Evolutionary conservation across 1,140 invertebrate genomes (phyloP).

Genomic region (Caerostris extrusa): DNA sequence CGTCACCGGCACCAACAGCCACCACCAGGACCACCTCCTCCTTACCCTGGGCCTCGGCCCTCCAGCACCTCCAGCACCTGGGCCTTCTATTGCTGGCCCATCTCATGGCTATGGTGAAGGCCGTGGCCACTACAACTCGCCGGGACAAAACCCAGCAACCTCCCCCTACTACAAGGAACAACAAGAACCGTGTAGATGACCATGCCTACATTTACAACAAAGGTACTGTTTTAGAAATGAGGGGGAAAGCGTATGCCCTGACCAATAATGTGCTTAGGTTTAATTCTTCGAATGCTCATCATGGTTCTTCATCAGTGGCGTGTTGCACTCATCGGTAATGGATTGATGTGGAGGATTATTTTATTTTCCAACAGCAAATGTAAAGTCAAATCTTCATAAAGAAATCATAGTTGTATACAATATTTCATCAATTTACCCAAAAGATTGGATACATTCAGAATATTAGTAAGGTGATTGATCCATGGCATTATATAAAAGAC

Average conservation of each 20-base stretch:
- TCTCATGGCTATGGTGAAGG: constrained; percentile 87
- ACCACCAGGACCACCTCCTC: constrained; percentile 79
- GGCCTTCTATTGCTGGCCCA: constrained; percentile 83
- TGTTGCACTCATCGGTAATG: background rate
- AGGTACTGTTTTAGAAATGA: constrained; percentile 74
- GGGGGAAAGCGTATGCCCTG: constrained; percentile 74
- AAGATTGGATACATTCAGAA: too few species aligned
- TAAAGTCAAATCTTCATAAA: background rate
- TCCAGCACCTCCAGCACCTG: constrained; percentile 78
- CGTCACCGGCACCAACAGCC: constrained; percentile 68
- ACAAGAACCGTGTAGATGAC: constrained; percentile 42
- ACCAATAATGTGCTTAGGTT: constrained; percentile 69
- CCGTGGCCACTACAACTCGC: constrained; percentile 86
- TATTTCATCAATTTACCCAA: too few species aligned
- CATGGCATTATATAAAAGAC: too few species aligned
- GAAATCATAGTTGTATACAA: background rate
- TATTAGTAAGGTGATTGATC: too few species aligned
- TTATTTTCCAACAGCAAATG: constrained; percentile 7
- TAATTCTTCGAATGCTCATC: constrained; percentile 69
- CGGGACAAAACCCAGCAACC: constrained; percentile 35
- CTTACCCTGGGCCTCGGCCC: constrained; percentile 79
- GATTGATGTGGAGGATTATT: background rate
- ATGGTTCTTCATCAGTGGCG: constrained; percentile 22
- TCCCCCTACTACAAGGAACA: background rate
- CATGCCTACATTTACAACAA: constrained; percentile 66